Conservation (phyloP, 2,888 invertebrate genomes). For the Andrena trimmerana region DNA sequence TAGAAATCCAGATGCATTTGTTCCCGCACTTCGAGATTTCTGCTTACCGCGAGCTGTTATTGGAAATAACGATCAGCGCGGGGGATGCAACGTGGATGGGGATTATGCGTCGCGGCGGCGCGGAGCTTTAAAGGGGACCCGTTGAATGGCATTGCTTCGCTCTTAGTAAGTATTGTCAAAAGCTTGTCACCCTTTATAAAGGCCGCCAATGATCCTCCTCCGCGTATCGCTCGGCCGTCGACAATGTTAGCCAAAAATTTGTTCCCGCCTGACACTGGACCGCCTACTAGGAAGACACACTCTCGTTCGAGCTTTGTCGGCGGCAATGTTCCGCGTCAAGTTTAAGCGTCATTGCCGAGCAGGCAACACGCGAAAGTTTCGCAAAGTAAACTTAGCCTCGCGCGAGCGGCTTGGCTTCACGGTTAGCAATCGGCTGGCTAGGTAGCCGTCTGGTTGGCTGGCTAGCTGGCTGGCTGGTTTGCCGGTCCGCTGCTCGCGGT, state of each 20-base stretch:
- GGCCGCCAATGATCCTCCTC: background rate
- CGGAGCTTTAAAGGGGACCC: too few species aligned
- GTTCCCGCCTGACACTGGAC: background rate
- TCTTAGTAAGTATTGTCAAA: background rate
- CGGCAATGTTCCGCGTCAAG: conserved; percentile 47
- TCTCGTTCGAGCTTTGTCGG: conserved; percentile 24
- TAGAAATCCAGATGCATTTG: conserved; percentile 31
- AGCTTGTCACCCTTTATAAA: background rate
- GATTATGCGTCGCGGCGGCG: background rate
- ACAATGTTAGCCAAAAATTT: conserved; percentile 31
- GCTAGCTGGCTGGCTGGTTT: conserved; percentile 64
- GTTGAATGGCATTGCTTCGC: too few species aligned
- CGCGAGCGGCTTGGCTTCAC: conserved; percentile 72
- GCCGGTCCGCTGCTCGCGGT: conserved; percentile 71
- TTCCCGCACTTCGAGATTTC: conserved; percentile 27
- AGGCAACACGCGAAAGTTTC: conserved; percentile 75
- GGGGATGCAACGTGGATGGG: background rate
- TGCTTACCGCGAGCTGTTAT: conserved; percentile 14
- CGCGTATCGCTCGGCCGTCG: background rate
- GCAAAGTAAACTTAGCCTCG: conserved; percentile 81
- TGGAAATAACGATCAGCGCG: conserved; percentile 36
- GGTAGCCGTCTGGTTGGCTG: conserved; percentile 66
- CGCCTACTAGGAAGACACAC: background rate
- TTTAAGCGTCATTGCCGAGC: conserved; percentile 61
- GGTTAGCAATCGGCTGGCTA: conserved; percentile 66